These are phyloP conservation scores for Odontomachus brunneus DNA, from an alignment of 1,140 invertebrate genomes.

Conservation along the genomic window DNA sequence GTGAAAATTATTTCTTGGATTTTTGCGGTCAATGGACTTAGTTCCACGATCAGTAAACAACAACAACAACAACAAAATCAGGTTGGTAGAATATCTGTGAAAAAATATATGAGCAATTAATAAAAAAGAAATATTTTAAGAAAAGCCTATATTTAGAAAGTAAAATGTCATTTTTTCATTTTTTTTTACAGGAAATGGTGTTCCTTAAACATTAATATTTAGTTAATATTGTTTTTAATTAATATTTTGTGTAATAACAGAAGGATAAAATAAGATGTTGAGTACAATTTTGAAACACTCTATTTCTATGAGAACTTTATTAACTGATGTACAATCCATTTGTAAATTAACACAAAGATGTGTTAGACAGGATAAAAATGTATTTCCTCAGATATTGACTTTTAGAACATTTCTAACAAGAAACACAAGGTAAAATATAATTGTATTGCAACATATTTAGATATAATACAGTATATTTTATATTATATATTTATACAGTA, in stretches of 20 bases:
- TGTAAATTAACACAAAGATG: slow-evolving; percentile 19
- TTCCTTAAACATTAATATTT: slow-evolving; percentile 15
- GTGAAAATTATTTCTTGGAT: too few relatives aligned
- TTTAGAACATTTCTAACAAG: slow-evolving; percentile 17
- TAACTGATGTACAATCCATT: slow-evolving; percentile 8
- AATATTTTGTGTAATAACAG: not conserved
- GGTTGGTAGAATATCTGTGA: too few relatives aligned
- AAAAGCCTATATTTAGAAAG: too few relatives aligned
- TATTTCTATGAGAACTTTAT: not conserved
- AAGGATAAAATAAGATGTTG: slow-evolving; percentile 31
- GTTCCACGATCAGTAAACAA: too few relatives aligned
- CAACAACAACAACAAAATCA: too few relatives aligned
- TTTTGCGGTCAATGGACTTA: too few relatives aligned
- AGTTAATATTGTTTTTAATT: not conserved
- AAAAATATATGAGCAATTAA: too few relatives aligned
- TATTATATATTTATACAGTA: not conserved
- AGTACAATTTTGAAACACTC: not conserved
- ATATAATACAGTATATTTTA: not conserved
- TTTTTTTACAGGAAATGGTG: slow-evolving; percentile 8
- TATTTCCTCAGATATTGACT: not conserved
- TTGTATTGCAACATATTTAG: slow-evolving; percentile 4
- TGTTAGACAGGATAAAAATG: not conserved
- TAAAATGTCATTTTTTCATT: too few relatives aligned
- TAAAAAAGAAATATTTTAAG: too few relatives aligned
- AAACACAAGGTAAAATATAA: slow-evolving; percentile 14